phyloP scores from a whole-genome alignment of 2,888 invertebrate species.

The Brachyopa scutellaris region DNA sequence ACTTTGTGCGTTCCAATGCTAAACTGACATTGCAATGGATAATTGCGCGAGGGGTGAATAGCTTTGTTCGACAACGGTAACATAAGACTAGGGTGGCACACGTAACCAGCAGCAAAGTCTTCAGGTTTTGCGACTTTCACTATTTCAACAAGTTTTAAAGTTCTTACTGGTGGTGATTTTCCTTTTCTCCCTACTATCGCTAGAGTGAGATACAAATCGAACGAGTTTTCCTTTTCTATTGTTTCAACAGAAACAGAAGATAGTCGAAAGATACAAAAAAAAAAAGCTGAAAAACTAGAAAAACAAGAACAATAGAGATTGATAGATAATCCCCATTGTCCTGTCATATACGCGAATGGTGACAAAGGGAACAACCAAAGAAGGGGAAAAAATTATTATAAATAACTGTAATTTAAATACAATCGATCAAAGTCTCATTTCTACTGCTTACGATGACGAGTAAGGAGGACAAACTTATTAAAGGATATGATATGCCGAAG shows the following conservation, averaged over 20 bases:
- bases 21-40: constrained; percentile 64
- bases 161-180: constrained; percentile 9
- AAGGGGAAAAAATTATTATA: constrained; percentile 43
- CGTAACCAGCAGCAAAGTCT: not conserved
- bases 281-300: constrained; percentile 62
- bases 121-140: constrained; percentile 70
- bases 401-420: constrained; percentile 68
- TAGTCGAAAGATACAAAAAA: constrained; percentile 18
- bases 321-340: constrained; percentile 48
- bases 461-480: constrained; percentile 14
- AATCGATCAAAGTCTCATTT: constrained; percentile 71
- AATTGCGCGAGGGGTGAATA: constrained; percentile 64
- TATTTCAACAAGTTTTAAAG: constrained; percentile 65
- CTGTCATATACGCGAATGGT: constrained; percentile 33
- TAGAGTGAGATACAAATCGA: constrained; percentile 10
- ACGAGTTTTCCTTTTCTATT: constrained; percentile 52
- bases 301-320: constrained; percentile 57
- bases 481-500: constrained; percentile 53
- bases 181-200: not conserved
- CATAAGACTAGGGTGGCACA: constrained; percentile 43
- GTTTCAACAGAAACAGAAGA: constrained; percentile 44
- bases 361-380: constrained; percentile 1
- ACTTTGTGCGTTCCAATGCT: constrained; percentile 29
- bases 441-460: constrained; percentile 39
- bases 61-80: not conserved